Evolutionary conservation across 2,797 vertebrate genomes (phyloP).

Genomic region (Ctenopoma kingsleyae): DNA sequence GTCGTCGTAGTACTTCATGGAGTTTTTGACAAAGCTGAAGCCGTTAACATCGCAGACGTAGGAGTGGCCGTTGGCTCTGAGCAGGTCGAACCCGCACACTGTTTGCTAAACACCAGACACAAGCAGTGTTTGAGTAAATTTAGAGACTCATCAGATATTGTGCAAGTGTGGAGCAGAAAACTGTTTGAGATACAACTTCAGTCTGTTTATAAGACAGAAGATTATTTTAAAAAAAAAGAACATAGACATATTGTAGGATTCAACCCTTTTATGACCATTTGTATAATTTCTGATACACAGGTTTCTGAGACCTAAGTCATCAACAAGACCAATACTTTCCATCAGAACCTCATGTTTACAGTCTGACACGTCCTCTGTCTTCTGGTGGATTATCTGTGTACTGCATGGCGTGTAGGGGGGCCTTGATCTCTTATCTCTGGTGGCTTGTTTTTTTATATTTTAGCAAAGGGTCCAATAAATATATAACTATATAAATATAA

Average conservation of each 20-base stretch:
- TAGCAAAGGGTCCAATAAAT: too few relatives aligned
- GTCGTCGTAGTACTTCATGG: slow-evolving; percentile 99
- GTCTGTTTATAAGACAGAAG: background rate
- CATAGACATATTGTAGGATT: background rate
- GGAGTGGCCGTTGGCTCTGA: slow-evolving; percentile 96
- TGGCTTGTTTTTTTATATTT: too few relatives aligned
- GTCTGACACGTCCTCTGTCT: too few relatives aligned
- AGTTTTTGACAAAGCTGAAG: slow-evolving; percentile 99
- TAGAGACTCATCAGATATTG: background rate
- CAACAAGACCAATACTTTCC: too few relatives aligned
- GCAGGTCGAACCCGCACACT: slow-evolving; percentile 95
- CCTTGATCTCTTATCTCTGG: too few relatives aligned
- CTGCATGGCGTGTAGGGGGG: too few relatives aligned
- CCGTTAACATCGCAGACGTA: slow-evolving; percentile 97
- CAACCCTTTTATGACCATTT: too few relatives aligned
- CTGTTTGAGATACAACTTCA: background rate
- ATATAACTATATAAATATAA: too few relatives aligned
- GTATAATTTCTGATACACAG: too few relatives aligned
- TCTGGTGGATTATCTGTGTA: too few relatives aligned
- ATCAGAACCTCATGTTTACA: too few relatives aligned
- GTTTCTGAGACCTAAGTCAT: too few relatives aligned
- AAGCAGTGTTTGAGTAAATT: background rate
- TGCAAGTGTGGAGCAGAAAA: background rate
- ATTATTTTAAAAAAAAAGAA: background rate
- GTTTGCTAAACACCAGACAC: slow-evolving; percentile 88